Percentiles rank a stretch among this genome's conserved stretches.
Evolutionary conservation across 1,140 invertebrate genomes (phyloP).

Genomic region (Drosophila mayri): DNA sequence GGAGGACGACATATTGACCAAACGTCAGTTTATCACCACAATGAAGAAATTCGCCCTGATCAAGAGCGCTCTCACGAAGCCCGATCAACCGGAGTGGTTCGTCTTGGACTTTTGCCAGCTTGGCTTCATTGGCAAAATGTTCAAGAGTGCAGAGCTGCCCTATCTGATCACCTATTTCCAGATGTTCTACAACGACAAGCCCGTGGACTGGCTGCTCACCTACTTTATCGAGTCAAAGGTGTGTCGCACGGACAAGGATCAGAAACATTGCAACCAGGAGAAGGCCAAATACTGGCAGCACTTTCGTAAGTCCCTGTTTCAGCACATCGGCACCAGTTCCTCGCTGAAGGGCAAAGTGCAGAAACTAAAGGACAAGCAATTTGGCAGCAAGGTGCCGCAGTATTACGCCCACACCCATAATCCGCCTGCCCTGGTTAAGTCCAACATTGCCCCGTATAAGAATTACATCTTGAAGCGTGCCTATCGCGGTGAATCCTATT

Average conservation of each 20-base stretch:
- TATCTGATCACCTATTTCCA: conserved; percentile 97
- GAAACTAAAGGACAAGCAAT: conserved; percentile 97
- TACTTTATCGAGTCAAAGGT: conserved; percentile 96
- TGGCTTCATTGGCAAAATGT: conserved; percentile 97
- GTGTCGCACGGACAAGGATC: conserved; percentile 94
- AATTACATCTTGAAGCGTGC: conserved; percentile 92
- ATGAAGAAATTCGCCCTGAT: conserved; percentile 96
- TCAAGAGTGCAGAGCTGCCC: conserved; percentile 94
- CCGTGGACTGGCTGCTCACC: conserved; percentile 98
- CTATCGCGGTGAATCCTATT: conserved; percentile 95
- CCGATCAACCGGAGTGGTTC: conserved; percentile 92
- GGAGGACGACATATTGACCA: conserved; percentile 98
- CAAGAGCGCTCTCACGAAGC: conserved; percentile 88
- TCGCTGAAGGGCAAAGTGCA: conserved; percentile 98
- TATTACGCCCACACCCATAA: conserved; percentile 94
- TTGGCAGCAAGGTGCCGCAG: conserved; percentile 92
- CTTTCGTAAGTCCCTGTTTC: conserved; percentile 97
- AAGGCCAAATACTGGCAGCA: conserved; percentile 93
- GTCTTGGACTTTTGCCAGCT: conserved; percentile 97
- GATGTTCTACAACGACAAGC: conserved; percentile 95
- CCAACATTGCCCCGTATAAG: conserved; percentile 94
- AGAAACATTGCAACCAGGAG: conserved; percentile 95
- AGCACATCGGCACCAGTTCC: conserved; percentile 98
- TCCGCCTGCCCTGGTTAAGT: conserved; percentile 90
- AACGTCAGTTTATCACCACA: conserved; percentile 92